phyloP scores from a whole-genome alignment of 2,888 invertebrate species.

The Drosophila robusta region DNA sequence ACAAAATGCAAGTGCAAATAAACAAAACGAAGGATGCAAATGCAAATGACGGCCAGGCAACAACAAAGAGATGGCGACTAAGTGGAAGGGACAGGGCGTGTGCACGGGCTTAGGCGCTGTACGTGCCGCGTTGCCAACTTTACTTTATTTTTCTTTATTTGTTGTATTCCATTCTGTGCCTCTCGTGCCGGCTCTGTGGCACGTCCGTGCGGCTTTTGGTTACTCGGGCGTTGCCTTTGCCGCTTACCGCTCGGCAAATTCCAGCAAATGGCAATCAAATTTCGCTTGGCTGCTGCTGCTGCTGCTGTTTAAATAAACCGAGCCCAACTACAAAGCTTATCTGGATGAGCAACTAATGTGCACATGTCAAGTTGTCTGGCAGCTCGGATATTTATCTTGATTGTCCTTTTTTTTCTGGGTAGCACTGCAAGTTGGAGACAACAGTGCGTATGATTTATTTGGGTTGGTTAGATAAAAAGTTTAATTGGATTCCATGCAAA shows the following conservation, averaged over 20 bases:
- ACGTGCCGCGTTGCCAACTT: constrained; percentile 53
- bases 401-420: constrained; percentile 37
- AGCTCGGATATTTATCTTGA: constrained; percentile 61
- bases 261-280: constrained; percentile 65
- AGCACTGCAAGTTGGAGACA: constrained; percentile 34
- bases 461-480: constrained; percentile 57
- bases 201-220: constrained; percentile 41
- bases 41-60: constrained; percentile 40
- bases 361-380: constrained; percentile 57
- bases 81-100: not conserved
- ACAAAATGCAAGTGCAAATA: constrained; percentile 70
- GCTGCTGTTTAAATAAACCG: constrained; percentile 34
- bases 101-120: constrained; percentile 39
- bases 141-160: constrained; percentile 20
- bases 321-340: constrained; percentile 50
- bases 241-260: constrained; percentile 45
- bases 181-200: constrained; percentile 22
- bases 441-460: constrained; percentile 75
- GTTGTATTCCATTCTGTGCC: constrained; percentile 14
- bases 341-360: constrained; percentile 65
- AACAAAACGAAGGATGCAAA: constrained; percentile 58
- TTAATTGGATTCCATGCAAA: constrained; percentile 77
- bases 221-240: constrained; percentile 51
- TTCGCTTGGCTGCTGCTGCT: constrained; percentile 30
- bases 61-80: constrained; percentile 7